Conservation (phyloP, 1,140 invertebrate species). For the Eriosoma lanigerum region DNA sequence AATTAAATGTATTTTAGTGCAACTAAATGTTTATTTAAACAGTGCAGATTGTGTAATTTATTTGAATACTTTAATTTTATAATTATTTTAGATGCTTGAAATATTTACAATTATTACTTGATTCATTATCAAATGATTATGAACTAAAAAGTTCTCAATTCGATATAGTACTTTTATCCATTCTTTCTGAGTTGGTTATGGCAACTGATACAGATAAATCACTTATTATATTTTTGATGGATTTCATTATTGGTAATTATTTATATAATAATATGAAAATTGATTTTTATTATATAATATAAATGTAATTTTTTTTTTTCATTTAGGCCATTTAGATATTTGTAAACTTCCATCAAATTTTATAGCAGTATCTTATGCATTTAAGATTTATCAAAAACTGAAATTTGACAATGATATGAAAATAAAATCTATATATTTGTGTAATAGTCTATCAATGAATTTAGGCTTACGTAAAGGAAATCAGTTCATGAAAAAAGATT, state of each 20-base stretch:
- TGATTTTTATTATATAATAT: background rate
- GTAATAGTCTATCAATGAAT: background rate
- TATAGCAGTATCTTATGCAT: background rate
- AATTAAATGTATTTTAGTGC: no score
- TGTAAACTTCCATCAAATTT: constrained; percentile 3
- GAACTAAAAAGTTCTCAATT: background rate
- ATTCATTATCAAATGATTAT: background rate
- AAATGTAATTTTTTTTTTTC: background rate
- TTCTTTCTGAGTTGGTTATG: constrained; percentile 12
- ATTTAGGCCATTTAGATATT: background rate
- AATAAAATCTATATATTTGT: background rate
- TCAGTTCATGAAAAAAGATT: background rate
- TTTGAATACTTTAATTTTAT: background rate
- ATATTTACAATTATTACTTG: background rate
- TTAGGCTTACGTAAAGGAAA: background rate
- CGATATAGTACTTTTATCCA: background rate
- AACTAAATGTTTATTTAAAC: no score
- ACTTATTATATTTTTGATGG: background rate
- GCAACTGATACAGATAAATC: background rate
- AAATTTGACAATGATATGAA: background rate
- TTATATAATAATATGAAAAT: background rate
- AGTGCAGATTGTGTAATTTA: no score
- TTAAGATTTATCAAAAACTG: constrained; percentile 17
- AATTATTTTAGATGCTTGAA: constrained; percentile 5
- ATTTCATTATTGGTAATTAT: constrained; percentile 16